A percentile compares a stretch with the other conserved stretches of the same genome.
These are phyloP conservation scores for Apolygus lucorum DNA, from an alignment of 1,140 invertebrate genomes.

Conservation along the genomic window DNA sequence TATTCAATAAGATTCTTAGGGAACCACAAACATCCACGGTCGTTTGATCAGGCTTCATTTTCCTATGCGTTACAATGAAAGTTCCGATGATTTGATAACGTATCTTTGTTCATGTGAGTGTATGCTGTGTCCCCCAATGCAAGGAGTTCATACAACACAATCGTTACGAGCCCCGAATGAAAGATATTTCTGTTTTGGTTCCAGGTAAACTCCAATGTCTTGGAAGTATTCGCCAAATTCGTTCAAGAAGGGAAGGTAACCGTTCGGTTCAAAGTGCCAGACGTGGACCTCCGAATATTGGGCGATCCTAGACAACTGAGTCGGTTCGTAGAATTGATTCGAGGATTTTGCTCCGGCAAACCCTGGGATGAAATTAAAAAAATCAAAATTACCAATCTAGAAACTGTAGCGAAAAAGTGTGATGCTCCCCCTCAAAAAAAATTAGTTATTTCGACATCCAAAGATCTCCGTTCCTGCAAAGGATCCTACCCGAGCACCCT, in stretches of 20 bases:
- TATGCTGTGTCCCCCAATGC: too few species aligned
- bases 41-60: too few species aligned
- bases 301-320: background rate
- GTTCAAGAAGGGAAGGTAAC: background rate
- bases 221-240: background rate
- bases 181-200: background rate
- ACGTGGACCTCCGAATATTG: background rate
- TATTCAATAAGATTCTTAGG: too few species aligned
- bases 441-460: background rate
- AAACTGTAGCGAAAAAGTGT: background rate
- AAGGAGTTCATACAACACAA: background rate
- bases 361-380: background rate
- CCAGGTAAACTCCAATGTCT: background rate
- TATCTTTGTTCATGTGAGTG: too few species aligned
- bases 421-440: background rate
- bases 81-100: too few species aligned
- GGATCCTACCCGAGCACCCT: background rate
- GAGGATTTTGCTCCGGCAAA: background rate
- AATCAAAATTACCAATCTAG: background rate
- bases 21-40: too few species aligned
- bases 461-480: background rate
- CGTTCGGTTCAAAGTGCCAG: background rate
- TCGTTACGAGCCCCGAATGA: background rate
- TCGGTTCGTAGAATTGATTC: background rate
- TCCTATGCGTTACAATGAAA: too few species aligned